Conservation (phyloP, 2,888 invertebrate genomes). For the Xestia xanthographa region DNA sequence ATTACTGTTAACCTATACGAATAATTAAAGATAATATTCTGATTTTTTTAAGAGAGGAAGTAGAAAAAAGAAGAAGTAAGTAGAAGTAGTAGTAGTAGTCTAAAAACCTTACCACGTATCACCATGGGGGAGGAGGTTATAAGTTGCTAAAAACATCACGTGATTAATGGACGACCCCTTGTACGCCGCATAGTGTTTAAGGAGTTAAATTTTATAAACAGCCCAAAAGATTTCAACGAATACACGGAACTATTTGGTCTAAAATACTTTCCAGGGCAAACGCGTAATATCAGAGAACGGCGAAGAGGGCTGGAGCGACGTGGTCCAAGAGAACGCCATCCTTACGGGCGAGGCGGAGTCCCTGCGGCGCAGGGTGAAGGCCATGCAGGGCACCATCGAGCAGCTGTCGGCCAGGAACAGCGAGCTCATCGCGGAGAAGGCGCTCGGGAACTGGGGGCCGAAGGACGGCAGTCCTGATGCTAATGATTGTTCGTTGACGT, state of each 20-base stretch:
- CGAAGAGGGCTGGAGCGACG: slow-evolving; percentile 96
- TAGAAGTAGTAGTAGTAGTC: too few species aligned
- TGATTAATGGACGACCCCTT: too few species aligned
- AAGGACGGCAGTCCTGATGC: slow-evolving; percentile 83
- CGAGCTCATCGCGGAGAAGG: slow-evolving; percentile 95
- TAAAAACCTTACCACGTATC: too few species aligned
- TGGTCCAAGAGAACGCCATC: slow-evolving; percentile 98
- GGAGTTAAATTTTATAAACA: not conserved
- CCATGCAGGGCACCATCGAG: slow-evolving; percentile 98
- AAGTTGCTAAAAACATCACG: too few species aligned
- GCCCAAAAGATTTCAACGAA: not conserved
- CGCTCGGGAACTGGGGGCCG: slow-evolving; percentile 91
- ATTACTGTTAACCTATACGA: too few species aligned
- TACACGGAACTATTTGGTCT: not conserved
- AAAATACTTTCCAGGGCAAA: slow-evolving; percentile 93
- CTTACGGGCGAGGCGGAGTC: slow-evolving; percentile 97
- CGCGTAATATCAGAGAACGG: slow-evolving; percentile 96
- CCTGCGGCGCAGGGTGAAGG: slow-evolving; percentile 96
- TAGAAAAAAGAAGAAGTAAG: too few species aligned
- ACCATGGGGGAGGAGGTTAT: too few species aligned
- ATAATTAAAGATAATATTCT: too few species aligned
- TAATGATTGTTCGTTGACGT: slow-evolving; percentile 84
- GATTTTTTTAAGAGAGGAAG: too few species aligned
- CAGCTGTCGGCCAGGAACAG: slow-evolving; percentile 95
- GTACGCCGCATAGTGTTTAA: not conserved